A percentile compares a stretch with the other conserved stretches of the same genome.
Conservation (phyloP, 1,140 invertebrate species). For the Brachionus sp. region DNA sequence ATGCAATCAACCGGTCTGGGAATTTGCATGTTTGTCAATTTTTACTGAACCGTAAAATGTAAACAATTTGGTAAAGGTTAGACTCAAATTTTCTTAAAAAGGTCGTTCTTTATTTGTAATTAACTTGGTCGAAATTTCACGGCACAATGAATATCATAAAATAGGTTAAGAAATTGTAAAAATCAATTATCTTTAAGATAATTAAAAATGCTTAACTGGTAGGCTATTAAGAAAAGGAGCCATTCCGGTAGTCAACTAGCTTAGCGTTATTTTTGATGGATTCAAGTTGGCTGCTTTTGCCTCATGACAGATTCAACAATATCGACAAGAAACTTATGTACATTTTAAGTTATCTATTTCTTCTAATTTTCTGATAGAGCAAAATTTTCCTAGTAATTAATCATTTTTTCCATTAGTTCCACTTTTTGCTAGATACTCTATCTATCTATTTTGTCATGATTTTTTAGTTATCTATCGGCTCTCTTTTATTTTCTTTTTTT, state of each 20-base stretch:
- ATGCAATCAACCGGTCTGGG: background rate
- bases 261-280: background rate
- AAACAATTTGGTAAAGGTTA: conserved; percentile 5
- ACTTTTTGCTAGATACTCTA: background rate
- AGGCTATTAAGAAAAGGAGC: background rate
- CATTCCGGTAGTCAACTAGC: background rate
- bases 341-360: background rate
- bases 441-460: conserved; percentile 22
- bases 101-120: conserved; percentile 36
- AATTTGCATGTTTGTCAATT: conserved; percentile 37
- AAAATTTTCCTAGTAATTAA: background rate
- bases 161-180: conserved; percentile 4
- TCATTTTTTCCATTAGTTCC: conserved; percentile 19
- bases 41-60: conserved; percentile 21
- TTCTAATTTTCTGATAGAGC: background rate
- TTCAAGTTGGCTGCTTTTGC: background rate
- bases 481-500: background rate
- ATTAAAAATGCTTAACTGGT: conserved; percentile 18
- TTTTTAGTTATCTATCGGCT: background rate
- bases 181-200: conserved; percentile 36
- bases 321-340: background rate
- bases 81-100: background rate
- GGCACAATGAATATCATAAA: conserved; percentile 38
- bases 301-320: background rate
- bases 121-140: conserved; percentile 24